Conservation (phyloP, 2,797 vertebrate species). For the Ceyx erithaca region DNA sequence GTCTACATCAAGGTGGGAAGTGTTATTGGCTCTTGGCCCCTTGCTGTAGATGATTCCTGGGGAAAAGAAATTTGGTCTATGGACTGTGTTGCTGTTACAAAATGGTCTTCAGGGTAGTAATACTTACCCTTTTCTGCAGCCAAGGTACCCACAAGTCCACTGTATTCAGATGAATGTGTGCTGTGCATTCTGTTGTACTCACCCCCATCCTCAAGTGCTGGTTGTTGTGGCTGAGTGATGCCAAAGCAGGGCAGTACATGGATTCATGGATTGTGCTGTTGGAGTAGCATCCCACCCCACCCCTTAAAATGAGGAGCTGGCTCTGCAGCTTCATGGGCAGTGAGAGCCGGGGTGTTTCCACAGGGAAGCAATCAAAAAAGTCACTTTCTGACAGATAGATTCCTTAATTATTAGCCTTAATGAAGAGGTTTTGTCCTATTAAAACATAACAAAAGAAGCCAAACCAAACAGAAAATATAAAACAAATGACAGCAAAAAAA, state of each 20-base stretch:
- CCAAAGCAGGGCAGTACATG: background rate
- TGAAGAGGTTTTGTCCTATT: constrained; percentile 65
- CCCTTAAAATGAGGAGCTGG: background rate
- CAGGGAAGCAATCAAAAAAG: constrained; percentile 52
- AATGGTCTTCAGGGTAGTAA: background rate
- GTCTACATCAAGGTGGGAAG: background rate
- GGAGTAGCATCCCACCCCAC: background rate
- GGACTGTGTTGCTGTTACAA: background rate
- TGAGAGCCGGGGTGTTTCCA: background rate
- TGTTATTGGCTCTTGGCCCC: background rate
- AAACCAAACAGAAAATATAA: too few relatives aligned
- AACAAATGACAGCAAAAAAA: background rate
- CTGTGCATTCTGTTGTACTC: background rate
- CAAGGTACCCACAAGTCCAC: background rate
- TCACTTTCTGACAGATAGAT: constrained; percentile 55
- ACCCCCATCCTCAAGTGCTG: background rate
- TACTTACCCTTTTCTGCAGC: background rate
- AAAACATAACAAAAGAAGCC: background rate
- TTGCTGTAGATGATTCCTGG: background rate
- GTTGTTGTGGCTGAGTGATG: background rate
- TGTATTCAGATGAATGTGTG: background rate
- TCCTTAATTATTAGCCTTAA: constrained; percentile 74
- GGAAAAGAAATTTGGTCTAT: background rate
- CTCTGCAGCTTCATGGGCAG: background rate
- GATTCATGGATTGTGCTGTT: background rate